Base-by-base conservation (phyloP, 2,888 invertebrate species). In the Diarsia dahlii region DNA sequence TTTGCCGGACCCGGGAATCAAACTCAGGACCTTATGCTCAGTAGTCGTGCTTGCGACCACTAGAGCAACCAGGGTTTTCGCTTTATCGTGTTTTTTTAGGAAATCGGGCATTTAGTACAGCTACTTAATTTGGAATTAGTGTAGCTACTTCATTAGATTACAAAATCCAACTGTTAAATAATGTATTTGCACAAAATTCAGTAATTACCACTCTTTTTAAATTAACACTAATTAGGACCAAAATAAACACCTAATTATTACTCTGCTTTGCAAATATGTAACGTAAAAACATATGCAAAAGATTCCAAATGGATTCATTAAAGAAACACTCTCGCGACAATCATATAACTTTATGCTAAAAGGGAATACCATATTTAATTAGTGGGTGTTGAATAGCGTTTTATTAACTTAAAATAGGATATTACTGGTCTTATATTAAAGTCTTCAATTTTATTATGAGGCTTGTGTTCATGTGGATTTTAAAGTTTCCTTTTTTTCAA, bases 241-340 rank as follows among this genome's bases (percentile, higher is more conserved):
- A 71, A 71, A 50, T 52, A 71, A 66, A 66, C 74, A 52, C 34
- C 28, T 50, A 73, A 64, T 50, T 46, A 65, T 20, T 56, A 60
- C 28, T n/a, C 20, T 9, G 15, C 20, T 58, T 64, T 15, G 64
- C 23, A 60, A 75, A 64, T 46, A 52, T 58, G n/a, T n/a, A 45
- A 39, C 65, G 13, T 66, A 39, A 18, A 2, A 0, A 9, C 13
- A 15, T 28, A 0, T 0, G 0, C 12, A 52, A 54, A 69, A 52
- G 52, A 52, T 52, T 73, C 13, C 28, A 48, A 45, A 54, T 18
- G 28, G 73, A 15, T 69, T 65, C 60, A 45, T 56, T 34, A 45
- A 23, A 69, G 9, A 78, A 67, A 28, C 9, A 56, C 28, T 65
- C 50, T 28, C 13, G 15, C 23, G 34, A 45, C 34, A 18, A 39